These are phyloP conservation scores for Apodemia mormo DNA, from an alignment of 2,888 invertebrate genomes.

Conservation along the genomic window DNA sequence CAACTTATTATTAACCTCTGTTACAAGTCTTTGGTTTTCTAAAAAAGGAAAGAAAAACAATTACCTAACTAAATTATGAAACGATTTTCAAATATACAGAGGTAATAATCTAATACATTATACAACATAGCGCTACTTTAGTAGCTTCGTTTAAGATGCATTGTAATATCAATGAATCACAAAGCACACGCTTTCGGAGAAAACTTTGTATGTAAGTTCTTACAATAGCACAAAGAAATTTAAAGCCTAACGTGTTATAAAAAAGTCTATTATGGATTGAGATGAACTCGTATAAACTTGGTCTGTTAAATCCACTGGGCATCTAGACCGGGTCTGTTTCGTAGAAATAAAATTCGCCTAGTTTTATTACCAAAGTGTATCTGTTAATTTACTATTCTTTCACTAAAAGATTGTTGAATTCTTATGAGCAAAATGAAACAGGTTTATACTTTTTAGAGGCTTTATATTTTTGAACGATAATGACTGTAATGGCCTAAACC, in stretches of 20 bases:
- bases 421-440: constrained; percentile 22
- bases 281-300: neutral
- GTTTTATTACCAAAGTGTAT: constrained; percentile 35
- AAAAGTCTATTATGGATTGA: neutral
- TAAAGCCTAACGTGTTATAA: neutral
- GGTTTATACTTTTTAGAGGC: neutral
- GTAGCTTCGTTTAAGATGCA: constrained; percentile 29
- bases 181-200: constrained; percentile 30
- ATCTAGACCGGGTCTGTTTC: constrained; percentile 13
- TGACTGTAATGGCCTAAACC: too few species aligned
- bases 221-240: constrained; percentile 22
- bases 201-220: constrained; percentile 33
- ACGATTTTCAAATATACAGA: neutral
- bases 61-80: too few species aligned
- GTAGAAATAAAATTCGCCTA: constrained; percentile 37
- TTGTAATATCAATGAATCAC: constrained; percentile 37
- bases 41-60: too few species aligned
- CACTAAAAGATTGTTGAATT: constrained; percentile 19
- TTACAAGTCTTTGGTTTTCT: too few species aligned
- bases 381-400: constrained; percentile 31
- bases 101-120: neutral
- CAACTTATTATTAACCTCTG: too few species aligned
- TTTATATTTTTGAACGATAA: too few species aligned
- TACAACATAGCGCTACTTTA: neutral
- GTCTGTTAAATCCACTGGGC: constrained; percentile 1